phyloP scores from a whole-genome alignment of 2,797 vertebrate species.

The Sebastes nivosus region DNA sequence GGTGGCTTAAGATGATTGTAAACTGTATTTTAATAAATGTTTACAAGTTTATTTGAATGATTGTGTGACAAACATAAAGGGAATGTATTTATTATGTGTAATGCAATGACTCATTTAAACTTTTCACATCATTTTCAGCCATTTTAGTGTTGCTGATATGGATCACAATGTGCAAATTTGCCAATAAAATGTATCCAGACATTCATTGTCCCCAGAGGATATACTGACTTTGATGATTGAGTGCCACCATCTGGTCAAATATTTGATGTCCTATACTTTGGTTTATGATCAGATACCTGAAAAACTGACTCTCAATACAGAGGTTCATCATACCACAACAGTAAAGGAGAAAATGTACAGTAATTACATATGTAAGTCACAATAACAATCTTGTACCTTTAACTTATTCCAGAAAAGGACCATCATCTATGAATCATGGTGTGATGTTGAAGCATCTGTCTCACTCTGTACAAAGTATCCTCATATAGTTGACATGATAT shows the following conservation, averaged over 20 bases:
- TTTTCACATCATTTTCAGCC: neutral
- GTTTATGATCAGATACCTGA: neutral
- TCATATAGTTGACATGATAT: neutral
- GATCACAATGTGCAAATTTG: neutral
- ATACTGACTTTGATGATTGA: neutral
- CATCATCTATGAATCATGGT: neutral
- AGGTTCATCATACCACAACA: neutral
- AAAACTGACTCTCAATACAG: no score
- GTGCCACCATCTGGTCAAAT: neutral
- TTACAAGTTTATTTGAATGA: neutral
- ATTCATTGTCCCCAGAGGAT: neutral
- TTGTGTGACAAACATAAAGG: neutral
- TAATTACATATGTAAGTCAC: neutral
- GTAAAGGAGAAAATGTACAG: neutral
- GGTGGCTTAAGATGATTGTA: neutral
- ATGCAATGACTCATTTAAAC: neutral
- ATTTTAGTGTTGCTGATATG: neutral
- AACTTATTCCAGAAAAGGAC: neutral
- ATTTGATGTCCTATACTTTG: neutral
- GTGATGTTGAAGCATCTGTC: neutral
- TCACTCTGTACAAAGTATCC: neutral
- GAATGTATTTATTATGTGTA: neutral
- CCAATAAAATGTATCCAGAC: neutral
- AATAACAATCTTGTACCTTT: neutral
- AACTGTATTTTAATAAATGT: neutral